A percentile compares a stretch with the other conserved stretches of the same genome.
phyloP scores from a whole-genome alignment of 2,797 vertebrate species.

The Tauraco hartlaubi region DNA sequence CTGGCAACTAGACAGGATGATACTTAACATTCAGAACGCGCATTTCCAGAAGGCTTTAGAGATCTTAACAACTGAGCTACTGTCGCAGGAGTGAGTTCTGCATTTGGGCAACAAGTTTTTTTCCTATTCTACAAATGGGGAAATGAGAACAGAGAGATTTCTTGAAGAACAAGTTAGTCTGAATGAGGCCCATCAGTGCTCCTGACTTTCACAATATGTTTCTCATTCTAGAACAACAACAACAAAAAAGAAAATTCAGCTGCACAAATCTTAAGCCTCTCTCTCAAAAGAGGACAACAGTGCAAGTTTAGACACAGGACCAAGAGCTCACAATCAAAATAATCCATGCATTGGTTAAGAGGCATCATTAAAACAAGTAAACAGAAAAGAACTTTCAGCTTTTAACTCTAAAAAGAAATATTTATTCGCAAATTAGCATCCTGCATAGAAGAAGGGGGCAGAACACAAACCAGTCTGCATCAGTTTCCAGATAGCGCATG shows the following conservation, averaged over 20 bases:
- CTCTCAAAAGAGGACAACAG: slow-evolving; percentile 1
- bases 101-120: slow-evolving; percentile 14
- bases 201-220: slow-evolving; percentile 33
- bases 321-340: background rate
- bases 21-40: background rate
- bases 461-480: slow-evolving; percentile 24
- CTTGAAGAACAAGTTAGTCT: slow-evolving; percentile 56
- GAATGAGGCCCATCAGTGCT: slow-evolving; percentile 7
- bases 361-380: background rate
- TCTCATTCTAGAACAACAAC: slow-evolving; percentile 6
- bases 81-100: slow-evolving; percentile 19
- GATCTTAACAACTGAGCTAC: slow-evolving; percentile 29
- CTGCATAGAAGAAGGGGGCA: background rate
- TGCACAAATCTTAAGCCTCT: background rate
- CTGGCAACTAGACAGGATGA: slow-evolving; percentile 21
- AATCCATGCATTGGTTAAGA: background rate
- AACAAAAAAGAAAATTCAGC: background rate
- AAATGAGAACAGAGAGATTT: slow-evolving; percentile 51
- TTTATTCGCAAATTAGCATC: slow-evolving; percentile 17
- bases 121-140: slow-evolving; percentile 21
- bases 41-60: slow-evolving; percentile 30
- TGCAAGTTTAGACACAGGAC: background rate
- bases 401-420: background rate
- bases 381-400: background rate
- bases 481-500: slow-evolving; percentile 41